Conservation (phyloP, 2,888 invertebrate species). For the Latrodectus elegans region DNA sequence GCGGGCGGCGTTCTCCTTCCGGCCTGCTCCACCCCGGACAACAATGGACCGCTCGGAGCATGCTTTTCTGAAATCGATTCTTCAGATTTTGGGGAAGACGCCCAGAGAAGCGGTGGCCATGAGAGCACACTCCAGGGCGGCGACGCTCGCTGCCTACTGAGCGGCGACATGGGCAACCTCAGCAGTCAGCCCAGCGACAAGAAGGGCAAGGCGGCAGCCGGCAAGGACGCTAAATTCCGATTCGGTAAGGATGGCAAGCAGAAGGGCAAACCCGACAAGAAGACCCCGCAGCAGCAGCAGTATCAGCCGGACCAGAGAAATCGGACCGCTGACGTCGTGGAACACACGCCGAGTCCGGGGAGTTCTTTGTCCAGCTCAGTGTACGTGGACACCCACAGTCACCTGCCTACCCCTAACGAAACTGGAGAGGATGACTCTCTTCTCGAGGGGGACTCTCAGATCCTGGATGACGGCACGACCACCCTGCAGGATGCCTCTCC, state of each 20-base stretch:
- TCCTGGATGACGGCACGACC: slow-evolving; percentile 56
- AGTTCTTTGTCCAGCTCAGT: slow-evolving; percentile 69
- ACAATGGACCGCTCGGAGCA: slow-evolving; percentile 18
- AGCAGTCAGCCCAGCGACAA: slow-evolving; percentile 67
- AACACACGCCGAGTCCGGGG: slow-evolving; percentile 64
- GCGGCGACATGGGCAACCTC: slow-evolving; percentile 61
- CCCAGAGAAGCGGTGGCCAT: background rate
- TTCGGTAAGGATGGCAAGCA: slow-evolving; percentile 53
- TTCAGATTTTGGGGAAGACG: slow-evolving; percentile 19
- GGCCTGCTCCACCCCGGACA: slow-evolving; percentile 8
- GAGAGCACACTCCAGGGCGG: background rate
- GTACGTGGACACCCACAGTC: slow-evolving; percentile 69
- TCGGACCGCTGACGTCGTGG: slow-evolving; percentile 7
- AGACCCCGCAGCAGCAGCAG: background rate
- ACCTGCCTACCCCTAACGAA: slow-evolving; percentile 64
- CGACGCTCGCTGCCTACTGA: slow-evolving; percentile 3
- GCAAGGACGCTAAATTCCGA: slow-evolving; percentile 39
- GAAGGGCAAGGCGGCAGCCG: slow-evolving; percentile 27
- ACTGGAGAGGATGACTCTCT: slow-evolving; percentile 45
- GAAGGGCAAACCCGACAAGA: slow-evolving; percentile 6
- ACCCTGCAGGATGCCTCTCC: slow-evolving; percentile 60
- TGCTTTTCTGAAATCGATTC: slow-evolving; percentile 54
- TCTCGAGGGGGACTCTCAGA: slow-evolving; percentile 53
- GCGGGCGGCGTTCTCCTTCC: background rate
- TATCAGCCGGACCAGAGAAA: background rate